These are phyloP conservation scores for Odocoileus virginianus DNA, from an alignment of 2,113 vertebrate species.

Conservation along the genomic window DNA sequence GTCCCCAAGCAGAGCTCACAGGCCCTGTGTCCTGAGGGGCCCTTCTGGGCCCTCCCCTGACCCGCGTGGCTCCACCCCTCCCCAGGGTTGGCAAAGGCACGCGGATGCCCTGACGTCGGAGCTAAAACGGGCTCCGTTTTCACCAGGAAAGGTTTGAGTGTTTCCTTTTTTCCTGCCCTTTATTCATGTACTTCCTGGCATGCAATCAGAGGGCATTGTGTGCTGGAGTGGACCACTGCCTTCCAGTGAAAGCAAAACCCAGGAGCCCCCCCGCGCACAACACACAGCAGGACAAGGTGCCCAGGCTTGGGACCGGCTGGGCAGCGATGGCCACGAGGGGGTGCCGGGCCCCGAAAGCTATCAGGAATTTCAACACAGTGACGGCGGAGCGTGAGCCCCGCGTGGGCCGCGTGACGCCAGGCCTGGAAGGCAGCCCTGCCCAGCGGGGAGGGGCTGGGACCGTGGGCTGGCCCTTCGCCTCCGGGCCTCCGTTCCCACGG, in stretches of 20 bases:
- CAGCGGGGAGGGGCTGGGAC: rapidly evolving
- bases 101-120: background rate
- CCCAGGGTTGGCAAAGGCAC: constrained; percentile 3
- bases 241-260: background rate
- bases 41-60: background rate
- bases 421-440: background rate
- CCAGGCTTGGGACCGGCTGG: rapidly evolving
- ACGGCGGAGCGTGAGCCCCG: rapidly evolving
- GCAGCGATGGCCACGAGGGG: rapidly evolving
- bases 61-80: background rate
- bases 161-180: constrained; percentile 68
- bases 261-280: background rate
- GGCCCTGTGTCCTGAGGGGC: background rate
- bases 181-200: constrained; percentile 62
- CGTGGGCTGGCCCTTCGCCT: rapidly evolving
- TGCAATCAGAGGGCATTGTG: background rate
- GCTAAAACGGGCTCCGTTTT: constrained; percentile 17
- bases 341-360: rapidly evolving
- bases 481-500: rapidly evolving
- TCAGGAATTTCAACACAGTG: rapidly evolving
- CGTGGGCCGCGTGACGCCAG: rapidly evolving
- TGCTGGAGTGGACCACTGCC: rapidly evolving
- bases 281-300: background rate
- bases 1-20: rapidly evolving
- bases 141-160: constrained; percentile 26